A percentile compares a stretch with the other conserved stretches of the same genome.
These are phyloP conservation scores for Rhinolophus ferrumequinum DNA, from an alignment of 2,113 vertebrate species.

Conservation along the genomic window DNA sequence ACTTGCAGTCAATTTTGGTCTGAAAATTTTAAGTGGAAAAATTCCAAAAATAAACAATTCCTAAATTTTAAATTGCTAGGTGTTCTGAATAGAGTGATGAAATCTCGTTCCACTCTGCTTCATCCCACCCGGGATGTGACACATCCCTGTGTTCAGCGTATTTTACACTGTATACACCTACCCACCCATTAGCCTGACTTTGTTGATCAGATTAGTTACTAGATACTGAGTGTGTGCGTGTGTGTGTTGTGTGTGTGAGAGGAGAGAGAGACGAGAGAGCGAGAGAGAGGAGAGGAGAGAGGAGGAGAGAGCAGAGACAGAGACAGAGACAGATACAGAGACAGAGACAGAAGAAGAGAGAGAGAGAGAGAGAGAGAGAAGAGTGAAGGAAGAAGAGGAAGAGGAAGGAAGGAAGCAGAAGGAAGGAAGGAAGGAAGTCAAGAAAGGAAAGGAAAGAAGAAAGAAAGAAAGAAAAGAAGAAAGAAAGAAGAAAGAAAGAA, in stretches of 20 bases:
- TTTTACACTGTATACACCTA: neutral
- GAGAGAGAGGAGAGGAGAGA: neutral
- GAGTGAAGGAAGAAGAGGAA: too few species aligned
- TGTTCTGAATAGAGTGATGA: too few species aligned
- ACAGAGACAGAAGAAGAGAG: too few species aligned
- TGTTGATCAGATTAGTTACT: neutral
- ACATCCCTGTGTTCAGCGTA: neutral
- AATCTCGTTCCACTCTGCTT: neutral
- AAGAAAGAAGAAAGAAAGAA: too few species aligned
- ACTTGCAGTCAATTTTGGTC: too few species aligned
- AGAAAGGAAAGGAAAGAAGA: too few species aligned
- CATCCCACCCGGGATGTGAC: neutral
- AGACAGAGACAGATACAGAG: neutral
- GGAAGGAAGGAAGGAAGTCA: too few species aligned
- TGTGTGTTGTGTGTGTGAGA: too few species aligned
- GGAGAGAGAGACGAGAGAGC: neutral
- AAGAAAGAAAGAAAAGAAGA: neutral
- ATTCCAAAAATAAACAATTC: too few species aligned
- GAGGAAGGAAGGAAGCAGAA: too few species aligned
- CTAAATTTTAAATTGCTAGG: neutral
- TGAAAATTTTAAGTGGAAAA: too few species aligned
- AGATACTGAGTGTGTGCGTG: neutral
- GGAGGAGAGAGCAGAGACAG: neutral
- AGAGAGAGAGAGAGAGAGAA: neutral
- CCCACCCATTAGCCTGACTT: neutral